These are phyloP conservation scores for Ficedula albicollis DNA, from an alignment of 2,797 vertebrate genomes.

Conservation along the genomic window DNA sequence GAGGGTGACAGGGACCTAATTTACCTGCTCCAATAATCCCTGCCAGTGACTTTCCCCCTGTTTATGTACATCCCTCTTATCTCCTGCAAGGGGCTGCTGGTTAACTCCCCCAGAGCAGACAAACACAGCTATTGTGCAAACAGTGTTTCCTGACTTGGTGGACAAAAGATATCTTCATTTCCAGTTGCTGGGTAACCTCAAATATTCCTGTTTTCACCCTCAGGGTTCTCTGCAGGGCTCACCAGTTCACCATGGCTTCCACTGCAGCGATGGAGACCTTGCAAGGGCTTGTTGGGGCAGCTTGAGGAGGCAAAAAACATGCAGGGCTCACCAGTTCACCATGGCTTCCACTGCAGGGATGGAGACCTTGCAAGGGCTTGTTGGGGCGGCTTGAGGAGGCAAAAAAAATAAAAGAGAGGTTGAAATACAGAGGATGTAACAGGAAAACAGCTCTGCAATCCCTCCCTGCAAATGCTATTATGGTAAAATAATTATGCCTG, in stretches of 20 bases:
- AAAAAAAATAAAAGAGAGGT: background rate
- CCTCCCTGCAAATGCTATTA: background rate
- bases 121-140: slow-evolving; percentile 25
- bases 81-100: background rate
- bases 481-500: background rate
- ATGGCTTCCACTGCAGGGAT: background rate
- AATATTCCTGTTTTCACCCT: background rate
- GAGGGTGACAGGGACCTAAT: background rate
- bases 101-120: background rate
- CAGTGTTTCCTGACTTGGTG: background rate
- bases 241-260: background rate
- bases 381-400: background rate
- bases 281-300: background rate
- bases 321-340: background rate
- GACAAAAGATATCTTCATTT: background rate
- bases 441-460: background rate
- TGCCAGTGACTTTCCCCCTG: background rate
- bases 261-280: background rate
- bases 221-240: background rate
- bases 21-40: background rate
- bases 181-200: slow-evolving; percentile 36
- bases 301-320: background rate
- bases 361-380: background rate
- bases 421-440: background rate
- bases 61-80: background rate